Evolutionary conservation across 1,140 invertebrate genomes (phyloP).

Genomic region (Cryptotermes secundus): DNA sequence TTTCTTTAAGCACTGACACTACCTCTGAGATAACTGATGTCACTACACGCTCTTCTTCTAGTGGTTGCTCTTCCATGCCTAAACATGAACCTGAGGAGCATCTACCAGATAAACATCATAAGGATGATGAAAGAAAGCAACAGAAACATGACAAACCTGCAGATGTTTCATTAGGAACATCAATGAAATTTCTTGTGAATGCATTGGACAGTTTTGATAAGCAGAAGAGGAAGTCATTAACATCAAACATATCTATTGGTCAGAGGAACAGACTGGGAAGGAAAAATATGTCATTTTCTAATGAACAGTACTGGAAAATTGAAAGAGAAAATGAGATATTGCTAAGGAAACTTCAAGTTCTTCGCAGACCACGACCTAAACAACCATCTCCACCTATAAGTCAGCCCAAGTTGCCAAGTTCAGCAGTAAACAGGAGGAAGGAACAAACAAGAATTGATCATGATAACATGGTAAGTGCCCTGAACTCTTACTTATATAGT

Average conservation of each 20-base stretch:
- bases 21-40: conserved; percentile 25
- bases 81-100: neutral
- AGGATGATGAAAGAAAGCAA: neutral
- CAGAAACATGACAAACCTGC: neutral
- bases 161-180: neutral
- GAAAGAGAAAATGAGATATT: conserved; percentile 52
- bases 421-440: conserved; percentile 46
- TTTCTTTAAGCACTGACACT: neutral
- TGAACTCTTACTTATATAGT: neutral
- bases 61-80: conserved; percentile 18
- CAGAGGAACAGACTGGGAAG: neutral
- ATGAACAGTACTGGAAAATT: conserved; percentile 49
- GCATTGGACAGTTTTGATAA: neutral
- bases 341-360: conserved; percentile 49
- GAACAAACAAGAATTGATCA: conserved; percentile 45
- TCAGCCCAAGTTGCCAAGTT: conserved; percentile 41
- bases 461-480: conserved; percentile 45
- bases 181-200: conserved; percentile 18
- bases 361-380: conserved; percentile 42
- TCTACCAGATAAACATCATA: neutral
- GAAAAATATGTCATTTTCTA: conserved; percentile 52
- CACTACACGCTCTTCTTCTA: neutral
- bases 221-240: neutral
- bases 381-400: conserved; percentile 24
- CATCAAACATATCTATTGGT: neutral